Conservation (phyloP, 2,888 invertebrate genomes). For the Hedychridium roseum region DNA sequence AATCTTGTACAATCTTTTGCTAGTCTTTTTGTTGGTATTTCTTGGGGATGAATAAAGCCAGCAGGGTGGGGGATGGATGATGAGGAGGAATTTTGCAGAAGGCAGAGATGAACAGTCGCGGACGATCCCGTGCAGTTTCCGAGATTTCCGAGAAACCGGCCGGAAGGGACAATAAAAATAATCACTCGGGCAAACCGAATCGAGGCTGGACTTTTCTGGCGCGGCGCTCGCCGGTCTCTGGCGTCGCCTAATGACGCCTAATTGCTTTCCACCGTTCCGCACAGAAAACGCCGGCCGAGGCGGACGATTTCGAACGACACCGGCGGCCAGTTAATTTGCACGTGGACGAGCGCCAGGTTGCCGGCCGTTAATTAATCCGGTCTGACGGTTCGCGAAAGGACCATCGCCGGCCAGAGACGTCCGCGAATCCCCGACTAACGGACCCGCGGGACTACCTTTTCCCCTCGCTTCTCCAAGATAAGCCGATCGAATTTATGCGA, state of each 20-base stretch:
- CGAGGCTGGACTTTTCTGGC: constrained; percentile 46
- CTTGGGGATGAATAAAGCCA: constrained; percentile 24
- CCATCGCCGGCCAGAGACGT: background rate
- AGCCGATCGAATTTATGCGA: too few relatives aligned
- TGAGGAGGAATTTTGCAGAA: background rate
- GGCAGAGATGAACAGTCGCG: constrained; percentile 1
- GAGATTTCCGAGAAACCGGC: constrained; percentile 60
- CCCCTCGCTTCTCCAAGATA: too few relatives aligned
- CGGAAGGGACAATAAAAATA: constrained; percentile 64
- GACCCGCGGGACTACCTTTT: too few relatives aligned
- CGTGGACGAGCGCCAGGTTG: too few relatives aligned
- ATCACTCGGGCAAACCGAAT: constrained; percentile 60
- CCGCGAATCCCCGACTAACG: too few relatives aligned
- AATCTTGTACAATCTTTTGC: too few relatives aligned
- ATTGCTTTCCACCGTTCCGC: constrained; percentile 60
- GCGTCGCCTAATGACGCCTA: constrained; percentile 56
- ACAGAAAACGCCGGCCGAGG: constrained; percentile 49
- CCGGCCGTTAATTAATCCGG: constrained; percentile 39
- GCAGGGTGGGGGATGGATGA: background rate
- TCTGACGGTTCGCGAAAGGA: constrained; percentile 5
- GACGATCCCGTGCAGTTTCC: constrained; percentile 29
- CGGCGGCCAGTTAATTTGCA: constrained; percentile 36
- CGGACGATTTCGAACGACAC: constrained; percentile 44
- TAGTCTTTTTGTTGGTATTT: too few relatives aligned
- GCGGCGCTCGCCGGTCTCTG: constrained; percentile 36